A percentile compares a stretch with the other conserved stretches of the same genome.
Conservation (phyloP, 1,140 invertebrate species). For the Ditylenchus dipsaci region DNA sequence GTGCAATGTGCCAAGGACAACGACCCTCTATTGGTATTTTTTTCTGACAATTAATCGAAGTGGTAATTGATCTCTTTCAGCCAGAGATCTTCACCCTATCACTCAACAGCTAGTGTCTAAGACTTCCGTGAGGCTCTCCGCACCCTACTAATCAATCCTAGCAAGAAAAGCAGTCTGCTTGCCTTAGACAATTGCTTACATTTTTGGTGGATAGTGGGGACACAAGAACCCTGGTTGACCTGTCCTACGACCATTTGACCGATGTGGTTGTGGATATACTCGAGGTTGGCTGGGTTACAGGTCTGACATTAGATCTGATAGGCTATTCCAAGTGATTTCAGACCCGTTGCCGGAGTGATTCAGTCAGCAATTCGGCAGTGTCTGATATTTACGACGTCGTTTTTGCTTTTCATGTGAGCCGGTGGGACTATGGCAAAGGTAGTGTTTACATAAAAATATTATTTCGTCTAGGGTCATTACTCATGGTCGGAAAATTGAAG, state of each 20-base stretch:
- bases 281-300: conserved; percentile 10
- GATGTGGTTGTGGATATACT: conserved; percentile 28
- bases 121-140: conserved; percentile 32
- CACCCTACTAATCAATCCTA: conserved; percentile 32
- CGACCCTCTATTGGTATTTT: conserved; percentile 15
- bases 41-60: conserved; percentile 2
- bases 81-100: conserved; percentile 37
- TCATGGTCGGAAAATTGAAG: too few relatives aligned
- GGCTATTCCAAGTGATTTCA: too few relatives aligned
- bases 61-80: too few relatives aligned
- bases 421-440: conserved; percentile 37
- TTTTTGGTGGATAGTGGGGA: conserved; percentile 26
- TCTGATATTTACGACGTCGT: conserved; percentile 33
- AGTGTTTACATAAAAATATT: too few relatives aligned
- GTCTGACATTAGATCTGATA: too few relatives aligned
- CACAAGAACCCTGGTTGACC: conserved; percentile 20
- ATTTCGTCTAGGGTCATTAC: too few relatives aligned
- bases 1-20: conserved; percentile 12
- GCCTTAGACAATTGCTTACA: conserved; percentile 29
- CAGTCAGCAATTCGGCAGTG: not conserved
- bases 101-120: conserved; percentile 24
- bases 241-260: conserved; percentile 30
- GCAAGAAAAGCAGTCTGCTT: conserved; percentile 17
- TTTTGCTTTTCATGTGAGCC: conserved; percentile 41
- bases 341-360: not conserved